Conservation (phyloP, 1,140 invertebrate species). For the Magallana gigas region DNA sequence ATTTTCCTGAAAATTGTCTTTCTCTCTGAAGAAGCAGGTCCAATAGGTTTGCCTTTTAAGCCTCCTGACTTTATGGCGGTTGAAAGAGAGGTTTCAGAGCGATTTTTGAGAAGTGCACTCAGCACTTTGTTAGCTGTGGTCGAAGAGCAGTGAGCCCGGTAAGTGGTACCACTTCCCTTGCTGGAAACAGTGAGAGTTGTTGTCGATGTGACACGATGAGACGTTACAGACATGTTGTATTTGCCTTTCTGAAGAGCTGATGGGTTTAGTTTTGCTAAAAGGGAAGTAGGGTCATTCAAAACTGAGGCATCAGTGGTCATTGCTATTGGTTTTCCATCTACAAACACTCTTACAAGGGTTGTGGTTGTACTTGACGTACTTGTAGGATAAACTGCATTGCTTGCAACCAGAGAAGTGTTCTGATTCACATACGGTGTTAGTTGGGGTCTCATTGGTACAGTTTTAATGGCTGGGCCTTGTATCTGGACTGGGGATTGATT, state of each 20-base stretch:
- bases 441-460: not conserved
- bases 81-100: not conserved
- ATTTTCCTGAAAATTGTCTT: constrained; percentile 19
- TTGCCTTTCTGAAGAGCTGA: constrained; percentile 54
- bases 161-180: not conserved
- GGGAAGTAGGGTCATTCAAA: constrained; percentile 46
- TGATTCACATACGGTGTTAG: not conserved
- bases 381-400: not conserved
- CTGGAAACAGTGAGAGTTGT: not conserved
- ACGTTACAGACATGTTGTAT: constrained; percentile 52
- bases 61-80: not conserved
- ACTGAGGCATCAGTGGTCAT: constrained; percentile 58
- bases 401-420: not conserved
- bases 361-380: constrained; percentile 38
- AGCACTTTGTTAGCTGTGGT: constrained; percentile 15
- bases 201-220: constrained; percentile 42
- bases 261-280: constrained; percentile 45
- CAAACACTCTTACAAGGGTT: constrained; percentile 56
- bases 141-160: not conserved
- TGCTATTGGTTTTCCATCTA: constrained; percentile 60
- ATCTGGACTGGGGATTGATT: not conserved
- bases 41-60: not conserved
- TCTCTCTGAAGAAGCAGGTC: not conserved
- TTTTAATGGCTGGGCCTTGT: not conserved
- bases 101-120: constrained; percentile 6